These are phyloP conservation scores for Calvadosia cruxmelitensis DNA, from an alignment of 30 jellyfish, hydroid and myxozoan species.

Conservation along the genomic window DNA sequence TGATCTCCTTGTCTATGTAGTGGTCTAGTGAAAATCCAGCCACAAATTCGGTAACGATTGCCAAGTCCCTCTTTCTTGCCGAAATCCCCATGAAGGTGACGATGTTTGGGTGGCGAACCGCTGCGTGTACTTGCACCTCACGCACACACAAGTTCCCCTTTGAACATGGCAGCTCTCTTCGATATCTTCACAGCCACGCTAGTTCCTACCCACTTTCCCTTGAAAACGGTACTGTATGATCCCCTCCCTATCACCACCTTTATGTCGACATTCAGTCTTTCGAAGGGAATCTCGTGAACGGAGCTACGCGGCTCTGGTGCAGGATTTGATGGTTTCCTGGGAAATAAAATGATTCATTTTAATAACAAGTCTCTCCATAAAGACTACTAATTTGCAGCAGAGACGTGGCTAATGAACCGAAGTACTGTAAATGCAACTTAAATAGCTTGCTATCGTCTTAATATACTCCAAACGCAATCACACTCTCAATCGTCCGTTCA, in stretches of 20 bases:
- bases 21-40: not conserved
- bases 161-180: not conserved
- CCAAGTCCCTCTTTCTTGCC: not conserved
- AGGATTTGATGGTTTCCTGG: no score
- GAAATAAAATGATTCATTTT: no score
- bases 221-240: not conserved
- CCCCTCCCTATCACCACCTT: not conserved
- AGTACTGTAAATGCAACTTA: no score
- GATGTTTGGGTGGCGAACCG: not conserved
- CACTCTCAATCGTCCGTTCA: no score
- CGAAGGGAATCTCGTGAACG: not conserved
- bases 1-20: not conserved
- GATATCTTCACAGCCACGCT: not conserved
- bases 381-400: no score
- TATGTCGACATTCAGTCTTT: not conserved
- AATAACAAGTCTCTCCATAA: no score
- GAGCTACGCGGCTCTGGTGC: no score
- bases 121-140: not conserved
- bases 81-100: not conserved
- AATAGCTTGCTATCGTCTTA: no score
- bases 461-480: no score
- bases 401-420: no score
- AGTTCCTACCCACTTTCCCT: not conserved
- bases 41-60: not conserved
- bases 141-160: not conserved